Evolutionary conservation across 2,797 vertebrate species (phyloP).

Genomic region (Sphenopsis melanotis): DNA sequence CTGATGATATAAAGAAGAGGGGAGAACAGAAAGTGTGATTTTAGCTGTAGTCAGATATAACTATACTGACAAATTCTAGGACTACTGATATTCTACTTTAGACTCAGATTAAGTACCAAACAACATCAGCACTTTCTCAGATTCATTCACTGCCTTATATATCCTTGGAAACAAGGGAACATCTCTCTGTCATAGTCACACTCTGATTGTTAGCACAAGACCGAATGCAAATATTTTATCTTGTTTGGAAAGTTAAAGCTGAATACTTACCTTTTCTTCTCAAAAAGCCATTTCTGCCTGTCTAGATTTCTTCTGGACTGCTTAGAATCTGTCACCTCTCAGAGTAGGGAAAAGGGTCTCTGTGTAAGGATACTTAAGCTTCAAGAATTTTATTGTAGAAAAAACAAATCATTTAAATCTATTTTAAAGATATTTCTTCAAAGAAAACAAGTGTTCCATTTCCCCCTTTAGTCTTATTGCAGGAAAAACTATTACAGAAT

Average conservation of each 20-base stretch:
- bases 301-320: background rate
- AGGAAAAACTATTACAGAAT: background rate
- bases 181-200: background rate
- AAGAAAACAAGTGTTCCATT: background rate
- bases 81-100: background rate
- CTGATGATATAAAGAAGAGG: background rate
- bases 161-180: background rate
- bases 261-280: background rate
- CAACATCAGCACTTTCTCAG: accelerated
- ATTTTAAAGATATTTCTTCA: background rate
- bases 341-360: background rate
- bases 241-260: background rate
- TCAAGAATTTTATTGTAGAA: background rate
- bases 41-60: background rate
- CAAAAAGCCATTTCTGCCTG: background rate
- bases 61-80: background rate
- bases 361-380: background rate
- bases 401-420: background rate
- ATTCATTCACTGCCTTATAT: background rate
- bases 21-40: background rate
- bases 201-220: background rate
- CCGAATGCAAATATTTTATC: background rate
- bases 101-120: background rate
- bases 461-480: background rate
- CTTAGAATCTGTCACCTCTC: background rate